Conservation (phyloP, 2,888 invertebrate genomes). For the Helicoverpa assulta region DNA sequence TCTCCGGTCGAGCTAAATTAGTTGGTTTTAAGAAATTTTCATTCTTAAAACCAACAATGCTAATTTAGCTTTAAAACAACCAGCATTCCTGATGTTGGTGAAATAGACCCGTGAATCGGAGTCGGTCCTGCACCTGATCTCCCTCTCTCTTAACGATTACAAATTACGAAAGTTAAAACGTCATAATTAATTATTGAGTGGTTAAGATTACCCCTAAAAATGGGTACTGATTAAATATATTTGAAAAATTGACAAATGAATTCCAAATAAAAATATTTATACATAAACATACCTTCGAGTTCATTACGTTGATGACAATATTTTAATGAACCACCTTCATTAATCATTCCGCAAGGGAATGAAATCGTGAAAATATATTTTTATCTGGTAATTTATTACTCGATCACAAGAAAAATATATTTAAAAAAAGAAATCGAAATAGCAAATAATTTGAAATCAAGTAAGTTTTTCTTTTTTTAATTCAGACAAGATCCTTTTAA, state of each 20-base stretch:
- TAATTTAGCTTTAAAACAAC: too few relatives aligned
- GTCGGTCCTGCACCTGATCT: too few relatives aligned
- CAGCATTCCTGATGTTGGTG: too few relatives aligned
- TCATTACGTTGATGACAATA: conserved; percentile 46
- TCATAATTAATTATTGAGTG: background rate
- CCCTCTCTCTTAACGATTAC: too few relatives aligned
- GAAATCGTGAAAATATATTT: conserved; percentile 7
- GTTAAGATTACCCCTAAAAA: background rate
- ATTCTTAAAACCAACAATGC: too few relatives aligned
- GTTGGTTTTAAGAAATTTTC: too few relatives aligned
- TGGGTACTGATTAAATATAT: background rate
- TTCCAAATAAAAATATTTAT: conserved; percentile 15
- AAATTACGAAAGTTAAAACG: too few relatives aligned
- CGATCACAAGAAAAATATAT: background rate
- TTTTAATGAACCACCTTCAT: conserved; percentile 45
- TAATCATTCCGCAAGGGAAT: conserved; percentile 28
- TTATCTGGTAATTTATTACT: conserved; percentile 19
- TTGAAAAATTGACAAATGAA: conserved; percentile 2
- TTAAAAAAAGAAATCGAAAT: conserved; percentile 11
- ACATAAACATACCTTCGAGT: conserved; percentile 14
- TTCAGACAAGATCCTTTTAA: conserved; percentile 8
- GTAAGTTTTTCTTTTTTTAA: background rate
- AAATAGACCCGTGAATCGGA: too few relatives aligned
- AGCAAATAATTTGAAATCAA: conserved; percentile 2
- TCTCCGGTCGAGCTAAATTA: too few relatives aligned